Conservation (phyloP, 2,113 vertebrate species). For the Centrocercus urophasianus region DNA sequence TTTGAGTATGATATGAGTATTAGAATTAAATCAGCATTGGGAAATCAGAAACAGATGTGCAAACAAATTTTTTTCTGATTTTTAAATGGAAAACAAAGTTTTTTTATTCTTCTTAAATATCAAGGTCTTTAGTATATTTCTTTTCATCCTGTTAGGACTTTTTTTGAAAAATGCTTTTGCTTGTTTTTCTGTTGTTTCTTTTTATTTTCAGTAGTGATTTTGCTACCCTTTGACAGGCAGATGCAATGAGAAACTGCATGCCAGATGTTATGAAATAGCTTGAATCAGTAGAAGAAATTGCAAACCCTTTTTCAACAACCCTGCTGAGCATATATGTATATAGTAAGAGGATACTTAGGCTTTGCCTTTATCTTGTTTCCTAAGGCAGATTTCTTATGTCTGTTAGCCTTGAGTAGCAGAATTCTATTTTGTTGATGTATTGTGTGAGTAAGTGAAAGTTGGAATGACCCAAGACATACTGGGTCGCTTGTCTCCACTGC, state of each 20-base stretch:
- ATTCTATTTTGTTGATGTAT: neutral
- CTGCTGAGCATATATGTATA: neutral
- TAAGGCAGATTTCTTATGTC: neutral
- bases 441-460: neutral
- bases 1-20: slow-evolving; percentile 32
- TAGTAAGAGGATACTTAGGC: neutral
- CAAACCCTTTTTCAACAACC: neutral
- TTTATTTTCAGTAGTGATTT: neutral
- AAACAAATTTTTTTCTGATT: neutral
- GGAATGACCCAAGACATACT: neutral
- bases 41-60: slow-evolving; percentile 59
- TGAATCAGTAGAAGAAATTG: neutral
- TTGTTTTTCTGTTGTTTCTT: neutral
- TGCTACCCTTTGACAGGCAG: neutral
- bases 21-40: slow-evolving; percentile 37
- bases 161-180: neutral
- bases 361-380: neutral
- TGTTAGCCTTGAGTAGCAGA: neutral
- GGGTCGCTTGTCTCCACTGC: neutral
- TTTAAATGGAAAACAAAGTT: slow-evolving; percentile 32
- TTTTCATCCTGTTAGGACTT: neutral
- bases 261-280: neutral
- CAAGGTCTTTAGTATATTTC: neutral
- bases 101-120: slow-evolving; percentile 8
- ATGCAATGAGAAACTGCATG: neutral